Evolutionary conservation across 2,113 vertebrate species (phyloP), one percentile per base, ranked within the genome.

Genomic region (Butastur rufipennis): DNA sequence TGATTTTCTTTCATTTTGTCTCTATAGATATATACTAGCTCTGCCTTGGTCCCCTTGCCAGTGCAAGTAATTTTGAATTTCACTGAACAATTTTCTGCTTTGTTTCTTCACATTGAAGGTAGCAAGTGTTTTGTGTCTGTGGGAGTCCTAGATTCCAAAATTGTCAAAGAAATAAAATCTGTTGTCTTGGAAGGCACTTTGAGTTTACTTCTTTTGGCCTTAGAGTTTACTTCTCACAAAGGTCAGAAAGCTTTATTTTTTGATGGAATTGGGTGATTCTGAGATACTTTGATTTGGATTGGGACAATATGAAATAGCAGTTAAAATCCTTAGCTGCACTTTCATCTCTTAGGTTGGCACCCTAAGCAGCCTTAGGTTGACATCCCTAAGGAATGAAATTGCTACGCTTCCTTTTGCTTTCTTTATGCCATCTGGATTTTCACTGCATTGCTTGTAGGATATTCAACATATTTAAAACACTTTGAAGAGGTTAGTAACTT

Each of bases 31-130:
- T 9, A 34, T 61, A 71, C 38, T 86, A 66, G 23, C 31, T 77
- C 42, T 83, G 38, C 18, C 50, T 47, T 81, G 20, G 19, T 81
- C 27, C 23, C 42, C 43, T 63, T 75, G 50, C 48, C 70, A 72
- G 27, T 61, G 38, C 59, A 96, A 93, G 58, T 89, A 3, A 82
- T 94, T 96, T 91, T 96, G 75, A 91, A 77, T 70, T 96, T 84
- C 40, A 53, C 16, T n/a, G 16, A 89, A 25, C 26, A 91, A 47
- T 93, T 45, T 62, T 67, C 78, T 88, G 42, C 53, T 96, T 94
- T 90, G n/a, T 93, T 70, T 91, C n/a, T 88, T 96, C 36, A 88
- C 13, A 15, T 91, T 86, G 90, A 93, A 87, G 67, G 71, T 79
- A 88, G 52, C 8, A 83, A 88, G 45, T 71, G 13, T 79, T 95